A percentile compares a stretch with the other conserved stretches of the same genome.
phyloP scores from a whole-genome alignment of 1,140 invertebrate genomes.

The Pseudachorutes palmiensis region DNA sequence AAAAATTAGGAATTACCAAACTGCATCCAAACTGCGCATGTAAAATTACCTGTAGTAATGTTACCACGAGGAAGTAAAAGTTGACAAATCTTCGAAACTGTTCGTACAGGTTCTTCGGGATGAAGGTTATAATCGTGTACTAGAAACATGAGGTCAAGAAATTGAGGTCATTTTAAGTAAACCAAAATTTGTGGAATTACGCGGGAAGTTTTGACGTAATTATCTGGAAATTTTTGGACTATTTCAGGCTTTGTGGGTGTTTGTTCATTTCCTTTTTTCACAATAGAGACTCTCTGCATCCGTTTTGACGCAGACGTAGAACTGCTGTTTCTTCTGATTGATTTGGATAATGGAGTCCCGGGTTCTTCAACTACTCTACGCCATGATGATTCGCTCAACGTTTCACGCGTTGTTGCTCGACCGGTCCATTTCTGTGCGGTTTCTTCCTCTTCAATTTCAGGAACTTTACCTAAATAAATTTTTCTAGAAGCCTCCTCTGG shows the following conservation, averaged over 20 bases:
- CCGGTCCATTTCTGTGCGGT: background rate
- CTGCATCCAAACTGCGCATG: too few species aligned
- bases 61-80: slow-evolving; percentile 71
- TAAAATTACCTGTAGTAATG: slow-evolving; percentile 62
- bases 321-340: background rate
- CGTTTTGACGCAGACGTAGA: background rate
- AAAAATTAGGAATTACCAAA: slow-evolving; percentile 32
- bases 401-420: background rate
- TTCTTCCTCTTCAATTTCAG: slow-evolving; percentile 7
- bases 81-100: slow-evolving; percentile 77
- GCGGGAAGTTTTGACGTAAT: slow-evolving; percentile 16
- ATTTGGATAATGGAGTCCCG: background rate
- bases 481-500: background rate
- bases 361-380: too few species aligned
- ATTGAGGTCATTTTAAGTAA: background rate
- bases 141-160: slow-evolving; percentile 40
- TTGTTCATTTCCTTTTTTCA: too few species aligned
- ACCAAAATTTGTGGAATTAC: slow-evolving; percentile 2
- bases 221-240: background rate
- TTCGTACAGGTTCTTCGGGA: slow-evolving; percentile 74
- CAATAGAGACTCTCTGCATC: background rate
- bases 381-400: background rate
- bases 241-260: too few species aligned
- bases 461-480: slow-evolving; percentile 33
- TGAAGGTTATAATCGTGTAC: slow-evolving; percentile 70